These are phyloP conservation scores for Oreonectes daqikongensis DNA, from an alignment of 2,797 vertebrate genomes.

Conservation along the genomic window DNA sequence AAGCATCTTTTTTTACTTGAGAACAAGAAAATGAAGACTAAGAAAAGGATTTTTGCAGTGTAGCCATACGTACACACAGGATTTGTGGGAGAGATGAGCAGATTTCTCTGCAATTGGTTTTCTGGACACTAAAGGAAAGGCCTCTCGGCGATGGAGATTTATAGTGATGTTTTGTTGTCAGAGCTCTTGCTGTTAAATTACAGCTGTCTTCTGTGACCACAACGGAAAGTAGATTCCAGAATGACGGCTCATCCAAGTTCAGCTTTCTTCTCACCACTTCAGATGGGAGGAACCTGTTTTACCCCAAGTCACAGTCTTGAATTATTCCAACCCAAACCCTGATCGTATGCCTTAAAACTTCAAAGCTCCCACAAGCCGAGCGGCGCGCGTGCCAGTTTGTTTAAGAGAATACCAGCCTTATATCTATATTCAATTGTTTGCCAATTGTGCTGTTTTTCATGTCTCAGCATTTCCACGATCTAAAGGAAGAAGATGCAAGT, in stretches of 20 bases:
- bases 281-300: constrained; percentile 27
- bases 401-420: constrained; percentile 31
- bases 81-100: neutral
- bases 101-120: constrained; percentile 39
- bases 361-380: constrained; percentile 39
- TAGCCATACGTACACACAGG: constrained; percentile 23
- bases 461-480: constrained; percentile 52
- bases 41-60: neutral
- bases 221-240: constrained; percentile 36
- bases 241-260: constrained; percentile 42
- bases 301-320: constrained; percentile 45
- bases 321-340: constrained; percentile 58
- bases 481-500: constrained; percentile 18
- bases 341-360: constrained; percentile 71
- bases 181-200: constrained; percentile 45
- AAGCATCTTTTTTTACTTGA: neutral
- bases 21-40: neutral
- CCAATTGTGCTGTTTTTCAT: constrained; percentile 28
- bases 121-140: constrained; percentile 43
- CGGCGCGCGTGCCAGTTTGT: neutral
- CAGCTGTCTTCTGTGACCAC: constrained; percentile 46
- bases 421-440: constrained; percentile 29
- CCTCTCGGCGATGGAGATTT: constrained; percentile 59
- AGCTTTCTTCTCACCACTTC: constrained; percentile 19
- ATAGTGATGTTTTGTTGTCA: constrained; percentile 56